phyloP scores from a whole-genome alignment of 1,140 invertebrate species.

The Antheraea mylitta region DNA sequence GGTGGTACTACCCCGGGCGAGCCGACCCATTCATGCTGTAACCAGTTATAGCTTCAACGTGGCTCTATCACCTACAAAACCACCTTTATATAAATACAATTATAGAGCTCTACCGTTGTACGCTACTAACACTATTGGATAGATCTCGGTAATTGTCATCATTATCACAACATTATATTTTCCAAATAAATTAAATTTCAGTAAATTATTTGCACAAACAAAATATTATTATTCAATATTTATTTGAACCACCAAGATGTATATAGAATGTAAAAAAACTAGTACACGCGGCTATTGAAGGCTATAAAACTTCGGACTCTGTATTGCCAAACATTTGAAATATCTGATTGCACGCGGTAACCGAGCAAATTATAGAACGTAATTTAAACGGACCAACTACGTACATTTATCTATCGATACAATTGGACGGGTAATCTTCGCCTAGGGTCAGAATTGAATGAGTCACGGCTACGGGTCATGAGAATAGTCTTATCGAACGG shows the following conservation, averaged over 20 bases:
- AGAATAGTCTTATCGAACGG: slow-evolving; percentile 18
- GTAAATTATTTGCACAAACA: too few relatives aligned
- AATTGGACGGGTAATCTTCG: slow-evolving; percentile 31
- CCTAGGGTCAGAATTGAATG: slow-evolving; percentile 34
- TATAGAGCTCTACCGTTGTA: too few relatives aligned
- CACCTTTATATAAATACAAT: too few relatives aligned
- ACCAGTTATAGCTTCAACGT: too few relatives aligned
- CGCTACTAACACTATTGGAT: too few relatives aligned
- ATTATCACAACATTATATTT: too few relatives aligned
- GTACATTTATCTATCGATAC: slow-evolving; percentile 20
- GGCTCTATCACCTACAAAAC: too few relatives aligned
- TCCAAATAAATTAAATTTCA: too few relatives aligned
- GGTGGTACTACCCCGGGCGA: too few relatives aligned
- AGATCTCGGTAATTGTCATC: too few relatives aligned
- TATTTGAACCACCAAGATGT: not conserved
- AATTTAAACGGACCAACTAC: not conserved
- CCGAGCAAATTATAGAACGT: slow-evolving; percentile 15
- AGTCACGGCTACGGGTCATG: slow-evolving; percentile 26
- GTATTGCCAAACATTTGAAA: slow-evolving; percentile 6
- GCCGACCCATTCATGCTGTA: too few relatives aligned
- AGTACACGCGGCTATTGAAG: slow-evolving; percentile 5
- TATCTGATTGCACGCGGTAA: not conserved
- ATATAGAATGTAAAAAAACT: not conserved
- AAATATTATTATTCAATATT: not conserved
- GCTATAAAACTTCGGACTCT: slow-evolving; percentile 8